phyloP scores from a whole-genome alignment of 2,113 vertebrate species.

The Ailuropoda melanoleuca region DNA sequence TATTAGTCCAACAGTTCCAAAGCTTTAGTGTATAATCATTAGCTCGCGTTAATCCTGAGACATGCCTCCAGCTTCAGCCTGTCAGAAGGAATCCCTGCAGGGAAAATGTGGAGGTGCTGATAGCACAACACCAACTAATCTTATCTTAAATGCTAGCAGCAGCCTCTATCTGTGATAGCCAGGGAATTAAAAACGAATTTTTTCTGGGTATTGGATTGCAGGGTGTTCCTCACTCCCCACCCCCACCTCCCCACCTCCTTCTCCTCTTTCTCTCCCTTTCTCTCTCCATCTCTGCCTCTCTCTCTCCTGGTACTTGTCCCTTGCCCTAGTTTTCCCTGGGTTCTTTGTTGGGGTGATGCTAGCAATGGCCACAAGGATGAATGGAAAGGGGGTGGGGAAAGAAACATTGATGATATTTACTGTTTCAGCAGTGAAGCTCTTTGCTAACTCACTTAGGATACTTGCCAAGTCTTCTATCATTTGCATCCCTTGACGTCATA shows the following conservation, averaged over 20 bases:
- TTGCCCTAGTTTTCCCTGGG: slow-evolving; percentile 83
- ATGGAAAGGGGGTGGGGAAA: slow-evolving; percentile 43
- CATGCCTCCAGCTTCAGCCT: slow-evolving; percentile 91
- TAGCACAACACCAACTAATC: slow-evolving; percentile 91
- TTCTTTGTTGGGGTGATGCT: slow-evolving; percentile 78
- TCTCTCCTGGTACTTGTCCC: slow-evolving; percentile 63
- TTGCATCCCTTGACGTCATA: slow-evolving; percentile 69
- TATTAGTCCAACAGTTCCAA: slow-evolving; percentile 94
- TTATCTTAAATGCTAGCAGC: slow-evolving; percentile 93
- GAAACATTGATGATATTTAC: slow-evolving; percentile 71
- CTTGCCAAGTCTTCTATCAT: slow-evolving; percentile 68
- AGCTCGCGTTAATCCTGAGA: slow-evolving; percentile 93
- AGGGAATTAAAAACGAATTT: slow-evolving; percentile 92
- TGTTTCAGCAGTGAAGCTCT: slow-evolving; percentile 69
- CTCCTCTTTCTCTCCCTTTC: not conserved
- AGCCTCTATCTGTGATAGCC: slow-evolving; percentile 90
- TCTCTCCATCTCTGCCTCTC: slow-evolving; percentile 51
- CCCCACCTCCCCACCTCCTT: not conserved
- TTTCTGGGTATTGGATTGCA: slow-evolving; percentile 86
- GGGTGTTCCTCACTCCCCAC: not conserved
- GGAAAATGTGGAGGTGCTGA: slow-evolving; percentile 93
- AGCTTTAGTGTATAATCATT: slow-evolving; percentile 96
- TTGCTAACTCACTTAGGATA: slow-evolving; percentile 76
- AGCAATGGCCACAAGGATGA: slow-evolving; percentile 66
- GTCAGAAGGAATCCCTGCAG: slow-evolving; percentile 93